Base-by-base conservation (phyloP, 1,140 invertebrate genomes). In the Caerostris extrusa region DNA sequence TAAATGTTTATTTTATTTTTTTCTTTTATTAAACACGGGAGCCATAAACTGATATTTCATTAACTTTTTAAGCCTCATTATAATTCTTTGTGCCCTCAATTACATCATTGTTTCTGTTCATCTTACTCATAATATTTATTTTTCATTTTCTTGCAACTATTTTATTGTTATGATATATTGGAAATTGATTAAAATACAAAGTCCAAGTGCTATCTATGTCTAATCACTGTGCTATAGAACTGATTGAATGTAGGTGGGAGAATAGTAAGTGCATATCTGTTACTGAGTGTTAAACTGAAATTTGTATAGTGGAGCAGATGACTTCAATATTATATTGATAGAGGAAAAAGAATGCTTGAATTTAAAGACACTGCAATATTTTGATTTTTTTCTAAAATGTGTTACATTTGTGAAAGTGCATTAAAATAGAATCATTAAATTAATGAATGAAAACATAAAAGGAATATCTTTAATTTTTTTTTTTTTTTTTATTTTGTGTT, bases 281-380 rank as follows among this genome's bases (percentile, higher is more conserved):
- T 77, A 77, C 19, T 77, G 34, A 50, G 69, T 77, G 69, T 77
- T 50, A 77, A 77, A 61, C 60, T 77, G 69, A 77, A 50, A 7
- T 77, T 77, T 77, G 69, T 77, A 77, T 77, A 77, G 69, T 34
- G 14, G 5, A 50, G 19, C 69, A 53, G 50, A 77, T 19, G 34
- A 77, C 10, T 77, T 77, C 69, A 77, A 7, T 77, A 10, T 50
- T 77, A 53, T 77, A 34, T 34, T 77, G 69, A 34, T 34, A 12
- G 34, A 50, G 50, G 61, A 67, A n/a, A 50, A 77, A 50, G 69
- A 50, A 10, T 34, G 69, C 69, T 77, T 77, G 6, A 34, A 50
- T 77, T 2, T 7, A 77, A 3, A 77, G 19, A 8, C 8, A 77
- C 69, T 14, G 34, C 17, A 77, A 77, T 77, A 77, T 77, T 77